Base-by-base conservation (phyloP, 2,888 invertebrate genomes). In the Epirrhoe tristata region DNA sequence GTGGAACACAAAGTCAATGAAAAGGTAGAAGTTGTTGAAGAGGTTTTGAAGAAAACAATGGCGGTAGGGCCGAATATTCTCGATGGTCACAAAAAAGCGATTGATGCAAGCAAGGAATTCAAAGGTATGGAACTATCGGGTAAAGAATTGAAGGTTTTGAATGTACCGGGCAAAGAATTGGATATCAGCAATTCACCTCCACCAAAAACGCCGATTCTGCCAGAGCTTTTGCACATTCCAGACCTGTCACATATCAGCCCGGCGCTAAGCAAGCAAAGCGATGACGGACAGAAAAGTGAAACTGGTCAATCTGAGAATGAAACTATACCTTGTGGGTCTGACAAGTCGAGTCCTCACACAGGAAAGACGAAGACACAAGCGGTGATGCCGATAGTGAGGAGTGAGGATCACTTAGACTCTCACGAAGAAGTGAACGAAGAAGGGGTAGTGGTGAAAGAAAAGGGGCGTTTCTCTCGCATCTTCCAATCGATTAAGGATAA, bases 331-430 rank as follows among this genome's bases (percentile, higher is more conserved):
- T 94, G 93, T 74, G 91, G 84, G 6, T 94, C 93, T 0, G 93
- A 92, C 68, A 93, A 93, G 70, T 93, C 93, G 4, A 93, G 93
- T 75, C 93, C 93, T 6, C 90, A 87, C 67, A 76, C 84, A 5
- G 90, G 84, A 0, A 93, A 93, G 74, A 85, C 84, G 5, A 94
- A 93, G 74, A 94, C 92, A 1, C 93, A 93, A 77, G 93, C 93
- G 1, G 93, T 94, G 34, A 84, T 94, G 84, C 93, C 93, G 1
- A 93, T 93, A 69, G 88, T 93, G 10, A 79, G 93, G 48, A 91
- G 91, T 67, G 93, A 93, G 70, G 93, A 93, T 68, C 82, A 86
- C 17, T 89, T 93, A 24, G 90, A 90, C 32, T 73, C 78, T 2
- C 77, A 87, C 6, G 84, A 74, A 16, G 81, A 80, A 1, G 79